Evolutionary conservation across 2,797 vertebrate genomes (phyloP).

Genomic region (Fistularia commersonii): DNA sequence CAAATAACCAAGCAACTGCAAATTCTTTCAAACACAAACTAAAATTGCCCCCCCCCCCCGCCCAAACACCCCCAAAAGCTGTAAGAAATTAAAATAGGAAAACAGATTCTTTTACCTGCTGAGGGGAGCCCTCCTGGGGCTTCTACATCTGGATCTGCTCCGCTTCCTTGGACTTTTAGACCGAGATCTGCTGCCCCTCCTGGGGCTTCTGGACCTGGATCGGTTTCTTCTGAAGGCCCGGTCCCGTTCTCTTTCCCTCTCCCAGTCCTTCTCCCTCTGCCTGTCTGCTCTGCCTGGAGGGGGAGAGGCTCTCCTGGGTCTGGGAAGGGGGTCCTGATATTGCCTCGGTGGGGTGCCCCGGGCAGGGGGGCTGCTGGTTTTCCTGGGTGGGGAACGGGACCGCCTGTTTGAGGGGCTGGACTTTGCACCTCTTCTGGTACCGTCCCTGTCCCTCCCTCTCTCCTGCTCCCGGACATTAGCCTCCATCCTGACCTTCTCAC

Average conservation of each 20-base stretch:
- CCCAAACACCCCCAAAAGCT: too few relatives aligned
- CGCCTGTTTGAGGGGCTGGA: conserved; percentile 32
- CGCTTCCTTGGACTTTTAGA: conserved; percentile 30
- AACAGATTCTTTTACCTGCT: too few relatives aligned
- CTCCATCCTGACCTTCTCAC: not conserved
- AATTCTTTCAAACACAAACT: too few relatives aligned
- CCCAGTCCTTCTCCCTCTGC: conserved; percentile 14
- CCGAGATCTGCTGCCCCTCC: conserved; percentile 19
- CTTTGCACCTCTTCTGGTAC: conserved; percentile 14
- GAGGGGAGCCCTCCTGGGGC: conserved; percentile 51
- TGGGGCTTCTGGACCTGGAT: conserved; percentile 4
- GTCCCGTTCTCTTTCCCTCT: not conserved
- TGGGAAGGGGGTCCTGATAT: conserved; percentile 77
- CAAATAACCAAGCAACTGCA: too few relatives aligned
- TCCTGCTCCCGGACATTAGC: conserved; percentile 10
- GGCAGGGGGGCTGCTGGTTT: too few relatives aligned
- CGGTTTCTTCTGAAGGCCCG: conserved; percentile 26
- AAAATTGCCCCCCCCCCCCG: too few relatives aligned
- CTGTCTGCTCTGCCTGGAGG: conserved; percentile 57
- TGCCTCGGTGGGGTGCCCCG: conserved; percentile 75
- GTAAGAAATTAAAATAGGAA: too few relatives aligned
- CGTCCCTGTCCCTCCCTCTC: conserved; percentile 18
- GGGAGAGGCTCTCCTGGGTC: conserved; percentile 78
- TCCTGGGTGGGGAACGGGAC: conserved; percentile 51
- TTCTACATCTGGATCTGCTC: conserved; percentile 32